Evolutionary conservation across 1,140 invertebrate species (phyloP).

Genomic region (Periplaneta americana): DNA sequence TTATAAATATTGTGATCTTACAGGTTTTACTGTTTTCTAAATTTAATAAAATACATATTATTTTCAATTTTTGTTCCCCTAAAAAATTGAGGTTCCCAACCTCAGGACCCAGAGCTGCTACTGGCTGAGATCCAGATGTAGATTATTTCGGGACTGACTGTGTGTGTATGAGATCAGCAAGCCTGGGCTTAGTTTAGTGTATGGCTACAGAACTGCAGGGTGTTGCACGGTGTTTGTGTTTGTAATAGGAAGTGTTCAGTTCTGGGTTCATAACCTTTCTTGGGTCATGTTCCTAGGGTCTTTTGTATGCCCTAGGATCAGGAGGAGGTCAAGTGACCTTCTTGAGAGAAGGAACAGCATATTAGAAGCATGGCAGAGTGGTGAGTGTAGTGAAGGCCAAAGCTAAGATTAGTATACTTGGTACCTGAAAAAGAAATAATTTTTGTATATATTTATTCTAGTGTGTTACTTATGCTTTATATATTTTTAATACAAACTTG

Average conservation of each 20-base stretch:
- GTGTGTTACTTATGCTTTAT: too few species aligned
- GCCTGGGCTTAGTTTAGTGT: background rate
- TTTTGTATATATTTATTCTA: too few species aligned
- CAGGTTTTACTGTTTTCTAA: too few species aligned
- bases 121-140: background rate
- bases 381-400: background rate
- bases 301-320: background rate
- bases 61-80: background rate
- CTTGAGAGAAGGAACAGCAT: slow-evolving; percentile 9
- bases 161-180: background rate
- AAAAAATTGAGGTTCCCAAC: background rate
- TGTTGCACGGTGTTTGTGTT: background rate
- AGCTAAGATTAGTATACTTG: background rate
- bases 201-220: too few species aligned
- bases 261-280: too few species aligned
- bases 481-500: too few species aligned
- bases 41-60: too few species aligned
- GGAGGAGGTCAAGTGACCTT: slow-evolving; percentile 10
- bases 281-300: slow-evolving; percentile 12
- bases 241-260: background rate
- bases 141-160: background rate
- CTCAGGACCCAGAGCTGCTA: background rate
- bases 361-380: slow-evolving; percentile 4
- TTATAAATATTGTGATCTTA: too few species aligned
- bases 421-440: background rate